Evolutionary conservation across 35 echinoderm and acorn worm species (phyloP).

Genomic region (Apostichopus japonicus): DNA sequence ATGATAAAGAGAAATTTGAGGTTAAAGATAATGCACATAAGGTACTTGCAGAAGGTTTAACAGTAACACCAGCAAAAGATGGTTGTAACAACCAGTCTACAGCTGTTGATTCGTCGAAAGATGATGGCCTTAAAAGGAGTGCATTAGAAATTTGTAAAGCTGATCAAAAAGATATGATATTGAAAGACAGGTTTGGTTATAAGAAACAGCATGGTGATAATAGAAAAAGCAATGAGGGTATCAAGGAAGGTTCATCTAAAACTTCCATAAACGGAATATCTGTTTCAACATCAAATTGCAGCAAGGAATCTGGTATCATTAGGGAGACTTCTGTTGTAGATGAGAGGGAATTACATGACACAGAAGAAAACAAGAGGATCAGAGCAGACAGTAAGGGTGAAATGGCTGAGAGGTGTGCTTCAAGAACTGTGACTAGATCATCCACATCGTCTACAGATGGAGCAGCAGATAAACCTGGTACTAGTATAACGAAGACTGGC

Average conservation of each 20-base stretch:
- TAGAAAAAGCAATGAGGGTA: not conserved
- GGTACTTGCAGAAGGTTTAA: not conserved
- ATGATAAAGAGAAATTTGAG: not conserved
- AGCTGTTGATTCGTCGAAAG: no score
- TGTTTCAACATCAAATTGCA: not conserved
- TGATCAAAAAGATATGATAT: no score
- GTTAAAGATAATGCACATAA: not conserved
- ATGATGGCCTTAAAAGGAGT: no score
- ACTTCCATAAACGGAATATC: not conserved
- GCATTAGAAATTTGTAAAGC: no score
- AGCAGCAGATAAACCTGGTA: not conserved
- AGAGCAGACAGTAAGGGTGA: not conserved
- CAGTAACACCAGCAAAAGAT: not conserved
- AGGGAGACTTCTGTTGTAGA: not conserved
- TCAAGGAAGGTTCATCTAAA: not conserved
- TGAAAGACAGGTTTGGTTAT: no score
- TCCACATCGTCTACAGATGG: not conserved
- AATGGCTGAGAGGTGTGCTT: not conserved
- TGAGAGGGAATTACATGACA: not conserved
- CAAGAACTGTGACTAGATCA: not conserved
- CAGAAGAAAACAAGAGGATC: not conserved
- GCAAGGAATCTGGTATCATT: not conserved
- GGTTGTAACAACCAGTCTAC: no score
- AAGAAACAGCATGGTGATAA: no score
- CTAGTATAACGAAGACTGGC: not conserved